A percentile compares a stretch with the other conserved stretches of the same genome.
phyloP scores from a whole-genome alignment of 2,888 invertebrate species.

The Elegia similella region DNA sequence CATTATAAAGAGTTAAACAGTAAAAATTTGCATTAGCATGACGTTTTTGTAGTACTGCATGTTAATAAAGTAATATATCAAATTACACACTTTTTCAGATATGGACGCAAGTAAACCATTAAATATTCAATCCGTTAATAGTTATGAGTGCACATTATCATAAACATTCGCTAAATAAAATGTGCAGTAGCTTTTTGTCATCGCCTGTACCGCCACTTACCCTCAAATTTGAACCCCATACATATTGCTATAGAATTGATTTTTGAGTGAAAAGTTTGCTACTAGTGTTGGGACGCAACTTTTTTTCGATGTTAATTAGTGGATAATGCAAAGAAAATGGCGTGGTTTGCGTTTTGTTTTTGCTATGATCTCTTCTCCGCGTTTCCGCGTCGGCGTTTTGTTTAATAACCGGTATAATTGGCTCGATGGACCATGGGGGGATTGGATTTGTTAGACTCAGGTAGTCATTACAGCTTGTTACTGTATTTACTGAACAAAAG shows the following conservation, averaged over 20 bases:
- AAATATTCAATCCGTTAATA: slow-evolving; percentile 14
- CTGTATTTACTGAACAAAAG: too few species aligned
- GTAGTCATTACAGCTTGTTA: too few species aligned
- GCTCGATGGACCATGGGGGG: slow-evolving; percentile 42
- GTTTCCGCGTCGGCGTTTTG: slow-evolving; percentile 60
- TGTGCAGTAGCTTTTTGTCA: slow-evolving; percentile 20
- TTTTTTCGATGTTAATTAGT: slow-evolving; percentile 44
- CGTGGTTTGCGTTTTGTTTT: slow-evolving; percentile 42
- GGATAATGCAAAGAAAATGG: slow-evolving; percentile 59
- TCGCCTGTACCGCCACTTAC: slow-evolving; percentile 18
- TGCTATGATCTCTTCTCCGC: slow-evolving; percentile 57
- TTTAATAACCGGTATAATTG: slow-evolving; percentile 67
- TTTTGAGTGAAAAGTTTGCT: background rate
- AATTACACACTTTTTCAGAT: background rate
- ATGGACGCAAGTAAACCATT: background rate
- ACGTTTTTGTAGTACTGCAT: background rate
- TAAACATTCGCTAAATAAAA: slow-evolving; percentile 22
- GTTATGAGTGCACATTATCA: slow-evolving; percentile 24
- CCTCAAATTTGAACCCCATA: slow-evolving; percentile 5
- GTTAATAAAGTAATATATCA: slow-evolving; percentile 8
- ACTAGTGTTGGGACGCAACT: background rate
- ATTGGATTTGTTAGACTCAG: background rate
- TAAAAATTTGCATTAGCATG: too few species aligned
- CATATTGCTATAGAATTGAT: background rate
- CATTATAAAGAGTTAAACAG: too few species aligned